Evolutionary conservation across 2,113 vertebrate genomes (phyloP).

Genomic region (Eleginops maclovinus): DNA sequence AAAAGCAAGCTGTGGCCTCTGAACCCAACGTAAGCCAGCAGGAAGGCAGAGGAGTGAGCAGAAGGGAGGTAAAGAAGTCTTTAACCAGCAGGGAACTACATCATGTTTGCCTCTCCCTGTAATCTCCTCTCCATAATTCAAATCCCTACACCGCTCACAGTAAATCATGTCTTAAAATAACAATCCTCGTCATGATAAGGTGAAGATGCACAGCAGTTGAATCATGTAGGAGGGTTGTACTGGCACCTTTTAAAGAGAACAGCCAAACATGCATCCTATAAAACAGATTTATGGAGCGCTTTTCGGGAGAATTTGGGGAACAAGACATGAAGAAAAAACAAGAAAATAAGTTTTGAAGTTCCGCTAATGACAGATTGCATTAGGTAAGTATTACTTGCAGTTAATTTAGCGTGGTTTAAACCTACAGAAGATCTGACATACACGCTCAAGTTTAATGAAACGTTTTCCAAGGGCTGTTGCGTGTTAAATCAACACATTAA

Average conservation of each 20-base stretch:
- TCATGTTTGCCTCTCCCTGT: not conserved
- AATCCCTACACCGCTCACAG: slow-evolving; percentile 12
- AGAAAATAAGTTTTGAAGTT: not conserved
- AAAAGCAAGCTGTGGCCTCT: slow-evolving; percentile 4
- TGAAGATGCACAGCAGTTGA: slow-evolving; percentile 31
- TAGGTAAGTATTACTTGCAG: not conserved
- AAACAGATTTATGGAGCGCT: not conserved
- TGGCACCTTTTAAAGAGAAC: not conserved
- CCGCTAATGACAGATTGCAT: not conserved
- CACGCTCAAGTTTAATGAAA: slow-evolving; percentile 12
- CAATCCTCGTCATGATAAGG: not conserved
- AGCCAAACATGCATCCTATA: not conserved
- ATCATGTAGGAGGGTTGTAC: not conserved
- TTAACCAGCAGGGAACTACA: slow-evolving; percentile 5
- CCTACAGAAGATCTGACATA: slow-evolving; percentile 6
- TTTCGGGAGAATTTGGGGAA: not conserved
- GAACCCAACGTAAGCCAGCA: slow-evolving; percentile 18
- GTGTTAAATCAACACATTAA: slow-evolving; percentile 58
- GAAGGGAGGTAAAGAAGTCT: slow-evolving; percentile 7
- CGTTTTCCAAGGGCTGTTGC: slow-evolving; percentile 20
- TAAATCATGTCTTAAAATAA: not conserved
- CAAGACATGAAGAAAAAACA: not conserved
- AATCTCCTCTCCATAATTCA: slow-evolving; percentile 15
- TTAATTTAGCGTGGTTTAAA: slow-evolving; percentile 11
- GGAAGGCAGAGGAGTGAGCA: not conserved